Conservation (phyloP, 2,888 invertebrate genomes). For the Thymelicus lineola region DNA sequence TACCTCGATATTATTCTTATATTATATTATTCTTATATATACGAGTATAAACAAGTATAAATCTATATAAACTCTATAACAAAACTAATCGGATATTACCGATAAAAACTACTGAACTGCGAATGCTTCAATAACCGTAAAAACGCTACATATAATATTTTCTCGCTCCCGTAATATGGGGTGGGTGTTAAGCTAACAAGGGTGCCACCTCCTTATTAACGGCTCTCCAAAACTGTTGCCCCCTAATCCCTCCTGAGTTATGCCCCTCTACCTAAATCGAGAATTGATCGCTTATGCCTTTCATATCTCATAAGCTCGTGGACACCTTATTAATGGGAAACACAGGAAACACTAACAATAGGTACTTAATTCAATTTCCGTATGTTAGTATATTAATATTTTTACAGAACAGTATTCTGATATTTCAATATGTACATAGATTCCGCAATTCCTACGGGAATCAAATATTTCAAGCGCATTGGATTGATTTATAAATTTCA, state of each 20-base stretch:
- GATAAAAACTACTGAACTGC: background rate
- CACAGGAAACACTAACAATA: too few relatives aligned
- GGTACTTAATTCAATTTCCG: too few relatives aligned
- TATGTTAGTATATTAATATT: too few relatives aligned
- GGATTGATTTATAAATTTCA: too few relatives aligned
- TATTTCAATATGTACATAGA: too few relatives aligned
- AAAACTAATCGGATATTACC: background rate
- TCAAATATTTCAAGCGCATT: too few relatives aligned
- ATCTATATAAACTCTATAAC: too few relatives aligned
- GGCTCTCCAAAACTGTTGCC: conserved; percentile 72
- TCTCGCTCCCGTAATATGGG: conserved; percentile 54
- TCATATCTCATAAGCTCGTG: conserved; percentile 11
- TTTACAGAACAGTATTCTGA: too few relatives aligned
- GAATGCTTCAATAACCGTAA: conserved; percentile 7
- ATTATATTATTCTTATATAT: too few relatives aligned
- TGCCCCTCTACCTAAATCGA: conserved; percentile 57
- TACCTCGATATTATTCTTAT: too few relatives aligned
- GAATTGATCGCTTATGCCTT: conserved; percentile 49
- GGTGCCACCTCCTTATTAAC: conserved; percentile 78
- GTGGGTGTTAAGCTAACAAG: conserved; percentile 76
- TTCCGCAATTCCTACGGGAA: too few relatives aligned
- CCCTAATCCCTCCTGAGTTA: conserved; percentile 70
- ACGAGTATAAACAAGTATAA: too few relatives aligned
- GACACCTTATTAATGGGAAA: background rate
- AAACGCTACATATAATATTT: conserved; percentile 33